These are phyloP conservation scores for Betta splendens DNA, from an alignment of 2,797 vertebrate genomes.

Conservation along the genomic window DNA sequence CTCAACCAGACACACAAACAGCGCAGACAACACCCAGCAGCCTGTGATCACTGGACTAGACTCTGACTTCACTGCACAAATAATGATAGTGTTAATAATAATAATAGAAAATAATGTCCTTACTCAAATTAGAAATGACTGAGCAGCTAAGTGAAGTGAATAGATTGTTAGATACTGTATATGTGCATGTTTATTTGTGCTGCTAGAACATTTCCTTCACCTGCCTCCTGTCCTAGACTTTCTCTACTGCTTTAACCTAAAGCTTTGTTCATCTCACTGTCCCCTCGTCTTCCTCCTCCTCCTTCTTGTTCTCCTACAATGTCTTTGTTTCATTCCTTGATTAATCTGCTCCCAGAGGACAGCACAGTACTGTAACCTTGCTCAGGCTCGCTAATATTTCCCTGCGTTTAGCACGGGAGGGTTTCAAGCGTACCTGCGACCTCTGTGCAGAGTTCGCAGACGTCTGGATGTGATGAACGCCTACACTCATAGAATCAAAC, in stretches of 20 bases:
- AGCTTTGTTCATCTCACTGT: neutral
- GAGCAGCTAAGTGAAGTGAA: no score
- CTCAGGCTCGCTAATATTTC: neutral
- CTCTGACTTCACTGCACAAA: no score
- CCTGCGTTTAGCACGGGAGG: neutral
- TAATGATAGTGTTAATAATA: no score
- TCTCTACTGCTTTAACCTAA: conserved; percentile 8
- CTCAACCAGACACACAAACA: conserved; percentile 19
- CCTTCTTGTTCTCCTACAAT: no score
- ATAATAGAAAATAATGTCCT: no score
- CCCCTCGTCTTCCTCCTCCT: neutral
- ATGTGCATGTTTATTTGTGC: no score
- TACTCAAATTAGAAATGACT: neutral
- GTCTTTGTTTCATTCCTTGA: neutral
- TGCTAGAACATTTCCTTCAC: conserved; percentile 10
- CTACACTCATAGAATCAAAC: no score
- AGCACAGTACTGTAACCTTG: neutral
- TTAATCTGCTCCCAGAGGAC: neutral
- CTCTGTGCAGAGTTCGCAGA: no score
- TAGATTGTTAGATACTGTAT: no score
- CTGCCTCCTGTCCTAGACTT: conserved; percentile 2
- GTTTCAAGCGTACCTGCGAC: neutral
- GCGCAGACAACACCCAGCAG: neutral
- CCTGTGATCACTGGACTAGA: conserved; percentile 7
- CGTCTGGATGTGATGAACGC: no score